Conservation (phyloP, 1,140 invertebrate species). For the Pseudachorutes palmiensis region DNA sequence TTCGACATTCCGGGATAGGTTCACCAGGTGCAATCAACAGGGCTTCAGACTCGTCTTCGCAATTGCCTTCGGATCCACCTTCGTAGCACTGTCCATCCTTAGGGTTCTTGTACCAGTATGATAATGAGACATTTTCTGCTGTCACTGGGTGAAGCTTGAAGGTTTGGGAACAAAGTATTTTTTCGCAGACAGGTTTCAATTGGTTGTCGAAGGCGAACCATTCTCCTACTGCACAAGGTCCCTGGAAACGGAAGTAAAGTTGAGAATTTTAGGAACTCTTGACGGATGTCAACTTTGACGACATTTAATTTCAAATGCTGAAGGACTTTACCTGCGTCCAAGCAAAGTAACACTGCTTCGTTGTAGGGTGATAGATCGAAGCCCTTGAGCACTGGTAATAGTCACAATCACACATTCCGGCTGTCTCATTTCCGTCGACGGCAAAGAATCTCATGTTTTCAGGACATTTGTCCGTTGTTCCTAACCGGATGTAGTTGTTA, state of each 20-base stretch:
- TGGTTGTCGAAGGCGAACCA: constrained; percentile 26
- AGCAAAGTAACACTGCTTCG: constrained; percentile 20
- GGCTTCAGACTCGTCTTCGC: constrained; percentile 16
- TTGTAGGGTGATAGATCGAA: constrained; percentile 17
- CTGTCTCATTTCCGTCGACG: constrained; percentile 3
- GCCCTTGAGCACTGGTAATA: constrained; percentile 14
- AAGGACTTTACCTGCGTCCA: constrained; percentile 16
- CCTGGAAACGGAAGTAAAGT: constrained; percentile 11
- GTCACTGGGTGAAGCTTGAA: neutral
- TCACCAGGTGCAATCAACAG: constrained; percentile 22
- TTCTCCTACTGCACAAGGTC: constrained; percentile 24
- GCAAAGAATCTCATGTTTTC: constrained; percentile 24
- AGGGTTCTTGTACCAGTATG: constrained; percentile 21
- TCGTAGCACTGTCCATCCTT: constrained; percentile 24
- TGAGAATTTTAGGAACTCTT: neutral
- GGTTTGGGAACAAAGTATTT: constrained; percentile 9
- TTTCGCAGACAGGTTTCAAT: constrained; percentile 17
- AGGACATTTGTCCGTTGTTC: constrained; percentile 15
- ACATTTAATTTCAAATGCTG: neutral
- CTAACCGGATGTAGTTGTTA: constrained; percentile 16
- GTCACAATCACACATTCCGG: constrained; percentile 22
- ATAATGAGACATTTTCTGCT: constrained; percentile 15
- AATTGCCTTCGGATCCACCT: constrained; percentile 20
- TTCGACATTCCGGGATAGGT: constrained; percentile 26
- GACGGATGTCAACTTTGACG: neutral